Conservation (phyloP, 2,888 invertebrate genomes). For the Ophonus ardosiacus region DNA sequence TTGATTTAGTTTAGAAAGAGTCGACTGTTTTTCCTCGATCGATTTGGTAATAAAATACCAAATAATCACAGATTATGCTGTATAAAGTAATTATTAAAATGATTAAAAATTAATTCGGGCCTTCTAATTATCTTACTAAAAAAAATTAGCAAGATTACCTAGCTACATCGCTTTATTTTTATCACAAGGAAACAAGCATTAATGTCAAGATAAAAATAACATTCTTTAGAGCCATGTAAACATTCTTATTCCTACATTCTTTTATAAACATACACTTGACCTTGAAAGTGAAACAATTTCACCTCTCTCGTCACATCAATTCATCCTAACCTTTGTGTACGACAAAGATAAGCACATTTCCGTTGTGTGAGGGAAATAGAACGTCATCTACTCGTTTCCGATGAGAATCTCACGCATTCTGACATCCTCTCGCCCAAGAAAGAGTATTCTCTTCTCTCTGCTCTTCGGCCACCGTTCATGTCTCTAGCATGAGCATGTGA, state of each 20-base stretch:
- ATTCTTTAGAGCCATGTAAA: not conserved
- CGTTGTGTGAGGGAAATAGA: not conserved
- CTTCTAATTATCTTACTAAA: too few species aligned
- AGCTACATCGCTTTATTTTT: not conserved
- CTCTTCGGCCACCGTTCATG: not conserved
- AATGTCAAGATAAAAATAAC: not conserved
- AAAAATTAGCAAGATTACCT: too few species aligned
- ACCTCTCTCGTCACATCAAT: not conserved
- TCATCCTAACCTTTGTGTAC: not conserved
- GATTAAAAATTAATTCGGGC: too few species aligned
- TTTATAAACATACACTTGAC: not conserved
- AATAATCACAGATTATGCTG: too few species aligned
- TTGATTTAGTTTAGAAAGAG: too few species aligned
- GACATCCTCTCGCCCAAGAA: not conserved
- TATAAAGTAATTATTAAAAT: too few species aligned
- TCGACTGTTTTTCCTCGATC: too few species aligned
- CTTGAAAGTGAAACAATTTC: slow-evolving; percentile 32
- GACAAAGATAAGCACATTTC: not conserved
- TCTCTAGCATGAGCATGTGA: not conserved
- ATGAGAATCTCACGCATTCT: not conserved
- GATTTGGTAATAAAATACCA: too few species aligned
- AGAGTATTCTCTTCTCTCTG: not conserved
- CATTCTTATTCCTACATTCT: not conserved
- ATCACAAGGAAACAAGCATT: not conserved
- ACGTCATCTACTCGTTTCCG: not conserved